phyloP scores from a whole-genome alignment of 1,140 invertebrate species.

The Pseudoatta argentina region DNA sequence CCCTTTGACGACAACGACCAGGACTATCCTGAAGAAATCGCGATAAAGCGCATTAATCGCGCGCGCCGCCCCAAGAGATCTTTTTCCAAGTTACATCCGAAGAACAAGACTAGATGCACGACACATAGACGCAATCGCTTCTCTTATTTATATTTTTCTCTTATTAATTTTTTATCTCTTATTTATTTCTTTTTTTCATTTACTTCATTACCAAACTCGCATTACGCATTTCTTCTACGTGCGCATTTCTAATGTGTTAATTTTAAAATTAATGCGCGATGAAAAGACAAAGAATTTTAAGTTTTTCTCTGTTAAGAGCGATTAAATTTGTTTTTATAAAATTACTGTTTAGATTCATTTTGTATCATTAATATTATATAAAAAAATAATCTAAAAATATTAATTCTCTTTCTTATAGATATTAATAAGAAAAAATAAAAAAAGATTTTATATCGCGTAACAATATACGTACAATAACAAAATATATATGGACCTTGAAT shows the following conservation, averaged over 20 bases:
- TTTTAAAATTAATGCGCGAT: not conserved
- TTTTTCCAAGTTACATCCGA: conserved; percentile 76
- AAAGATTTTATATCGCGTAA: not conserved
- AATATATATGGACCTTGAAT: too few relatives aligned
- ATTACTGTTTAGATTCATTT: not conserved
- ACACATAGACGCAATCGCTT: conserved; percentile 66
- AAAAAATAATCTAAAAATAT: not conserved
- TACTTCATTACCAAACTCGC: not conserved
- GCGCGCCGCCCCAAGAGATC: conserved; percentile 67
- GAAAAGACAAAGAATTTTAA: not conserved
- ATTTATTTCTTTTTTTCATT: conserved; percentile 2
- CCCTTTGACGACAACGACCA: conserved; percentile 77
- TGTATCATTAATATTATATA: not conserved
- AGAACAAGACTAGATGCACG: conserved; percentile 78
- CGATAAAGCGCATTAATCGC: conserved; percentile 83
- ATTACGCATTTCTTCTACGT: not conserved
- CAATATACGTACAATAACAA: not conserved
- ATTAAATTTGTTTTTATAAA: not conserved
- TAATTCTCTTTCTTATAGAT: not conserved
- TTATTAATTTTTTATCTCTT: not conserved
- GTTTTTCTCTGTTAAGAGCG: not conserved
- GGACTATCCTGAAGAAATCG: conserved; percentile 77
- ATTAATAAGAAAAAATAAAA: conserved; percentile 4
- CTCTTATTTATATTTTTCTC: not conserved
- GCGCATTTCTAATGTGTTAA: not conserved